phyloP scores from a whole-genome alignment of 2,888 invertebrate species.

The Agrotis exclamationis region DNA sequence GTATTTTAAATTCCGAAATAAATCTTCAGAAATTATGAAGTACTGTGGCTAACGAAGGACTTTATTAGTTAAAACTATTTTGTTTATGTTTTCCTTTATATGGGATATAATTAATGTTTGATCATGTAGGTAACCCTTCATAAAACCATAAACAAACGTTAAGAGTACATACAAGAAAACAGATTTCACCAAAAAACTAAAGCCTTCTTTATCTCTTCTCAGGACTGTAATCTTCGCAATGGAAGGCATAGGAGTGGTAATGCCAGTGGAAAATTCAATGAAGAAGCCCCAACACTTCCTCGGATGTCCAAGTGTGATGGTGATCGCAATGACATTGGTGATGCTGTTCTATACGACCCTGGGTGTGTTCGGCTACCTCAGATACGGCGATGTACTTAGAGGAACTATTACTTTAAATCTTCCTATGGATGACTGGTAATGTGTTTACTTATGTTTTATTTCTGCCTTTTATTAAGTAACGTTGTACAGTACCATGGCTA shows the following conservation, averaged over 20 bases:
- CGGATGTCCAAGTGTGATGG: conserved; percentile 96
- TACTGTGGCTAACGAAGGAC: too few species aligned
- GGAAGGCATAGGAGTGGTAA: conserved; percentile 98
- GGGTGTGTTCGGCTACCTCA: conserved; percentile 97
- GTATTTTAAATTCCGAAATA: background rate
- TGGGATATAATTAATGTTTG: background rate
- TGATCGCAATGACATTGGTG: conserved; percentile 96
- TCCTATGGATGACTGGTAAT: conserved; percentile 92
- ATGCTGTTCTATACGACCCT: conserved; percentile 94
- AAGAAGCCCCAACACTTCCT: conserved; percentile 95
- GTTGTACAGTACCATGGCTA: background rate
- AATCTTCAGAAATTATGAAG: background rate
- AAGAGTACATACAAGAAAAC: too few species aligned
- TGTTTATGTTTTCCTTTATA: background rate
- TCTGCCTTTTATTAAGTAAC: background rate
- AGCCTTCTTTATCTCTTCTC: conserved; percentile 38
- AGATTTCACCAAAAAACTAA: too few species aligned
- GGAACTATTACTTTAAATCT: conserved; percentile 97
- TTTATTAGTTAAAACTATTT: background rate
- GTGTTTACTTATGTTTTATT: background rate
- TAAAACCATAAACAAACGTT: background rate
- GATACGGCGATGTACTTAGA: conserved; percentile 93
- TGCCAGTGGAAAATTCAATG: conserved; percentile 98
- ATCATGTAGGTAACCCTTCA: background rate
- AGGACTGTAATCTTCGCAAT: conserved; percentile 99